These are phyloP conservation scores for Dinoponera quadriceps DNA, from an alignment of 1,140 invertebrate species.

Conservation along the genomic window DNA sequence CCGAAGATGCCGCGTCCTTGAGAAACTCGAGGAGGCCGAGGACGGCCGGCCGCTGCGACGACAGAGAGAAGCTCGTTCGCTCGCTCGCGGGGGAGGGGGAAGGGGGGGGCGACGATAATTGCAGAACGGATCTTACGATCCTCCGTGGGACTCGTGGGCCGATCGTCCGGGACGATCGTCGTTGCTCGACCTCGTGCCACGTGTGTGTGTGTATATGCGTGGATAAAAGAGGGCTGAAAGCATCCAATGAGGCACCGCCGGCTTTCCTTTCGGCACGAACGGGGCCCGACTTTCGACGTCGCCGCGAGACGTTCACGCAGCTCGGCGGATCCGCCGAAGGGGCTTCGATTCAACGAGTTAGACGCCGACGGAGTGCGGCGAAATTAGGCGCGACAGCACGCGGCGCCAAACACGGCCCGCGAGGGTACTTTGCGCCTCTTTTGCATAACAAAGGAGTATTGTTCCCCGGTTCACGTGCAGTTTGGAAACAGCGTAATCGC, in stretches of 20 bases:
- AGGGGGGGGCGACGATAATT: slow-evolving; percentile 60
- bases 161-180: slow-evolving; percentile 44
- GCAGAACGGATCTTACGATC: slow-evolving; percentile 60
- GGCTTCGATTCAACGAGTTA: no score
- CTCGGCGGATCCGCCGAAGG: no score
- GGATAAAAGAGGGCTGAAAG: slow-evolving; percentile 8
- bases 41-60: slow-evolving; percentile 49
- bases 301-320: no score
- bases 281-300: neutral
- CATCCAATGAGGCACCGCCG: neutral
- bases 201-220: no score
- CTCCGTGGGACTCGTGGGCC: slow-evolving; percentile 46
- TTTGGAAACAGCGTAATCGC: no score
- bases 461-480: no score
- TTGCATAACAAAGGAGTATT: no score
- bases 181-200: neutral
- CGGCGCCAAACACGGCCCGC: no score
- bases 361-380: no score
- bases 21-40: slow-evolving; percentile 69
- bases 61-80: slow-evolving; percentile 2
- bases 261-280: slow-evolving; percentile 8
- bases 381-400: no score
- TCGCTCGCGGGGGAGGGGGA: neutral
- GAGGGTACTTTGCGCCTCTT: no score
- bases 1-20: slow-evolving; percentile 71